These are phyloP conservation scores for Rhinichthys osculus DNA, from an alignment of 2,797 vertebrate species.

Conservation along the genomic window DNA sequence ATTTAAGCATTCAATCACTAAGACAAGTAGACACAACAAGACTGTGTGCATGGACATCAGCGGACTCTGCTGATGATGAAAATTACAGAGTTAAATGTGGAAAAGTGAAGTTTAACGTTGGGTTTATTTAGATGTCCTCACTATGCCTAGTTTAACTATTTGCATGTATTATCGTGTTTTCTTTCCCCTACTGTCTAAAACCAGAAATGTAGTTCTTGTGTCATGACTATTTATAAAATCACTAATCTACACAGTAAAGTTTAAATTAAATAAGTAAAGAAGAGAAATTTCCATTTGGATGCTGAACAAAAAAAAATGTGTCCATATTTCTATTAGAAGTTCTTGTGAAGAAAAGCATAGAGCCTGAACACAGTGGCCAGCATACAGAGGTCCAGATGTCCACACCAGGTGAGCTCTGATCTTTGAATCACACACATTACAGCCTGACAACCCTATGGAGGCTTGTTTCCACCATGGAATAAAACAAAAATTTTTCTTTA, in stretches of 20 bases:
- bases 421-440: constrained; percentile 30
- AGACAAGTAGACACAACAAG: not conserved
- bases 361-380: constrained; percentile 59
- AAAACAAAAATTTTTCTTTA: too few relatives aligned
- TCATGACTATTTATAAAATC: not conserved
- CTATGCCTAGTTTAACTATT: not conserved
- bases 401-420: constrained; percentile 67
- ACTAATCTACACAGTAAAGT: not conserved
- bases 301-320: not conserved
- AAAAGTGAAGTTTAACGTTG: not conserved
- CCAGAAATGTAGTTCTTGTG: not conserved
- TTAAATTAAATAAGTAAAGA: not conserved
- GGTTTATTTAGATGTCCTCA: not conserved
- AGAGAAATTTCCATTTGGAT: not conserved
- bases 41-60: not conserved
- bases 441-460: not conserved
- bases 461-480: not conserved
- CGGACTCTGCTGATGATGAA: not conserved
- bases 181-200: not conserved
- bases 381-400: constrained; percentile 63
- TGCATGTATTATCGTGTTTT: not conserved
- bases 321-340: constrained; percentile 47
- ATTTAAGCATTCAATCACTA: not conserved
- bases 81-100: not conserved
- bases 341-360: constrained; percentile 57